A percentile compares a stretch with the other conserved stretches of the same genome.
These are phyloP conservation scores for Triops cancriformis DNA, from an alignment of 1,140 invertebrate species.

Conservation along the genomic window DNA sequence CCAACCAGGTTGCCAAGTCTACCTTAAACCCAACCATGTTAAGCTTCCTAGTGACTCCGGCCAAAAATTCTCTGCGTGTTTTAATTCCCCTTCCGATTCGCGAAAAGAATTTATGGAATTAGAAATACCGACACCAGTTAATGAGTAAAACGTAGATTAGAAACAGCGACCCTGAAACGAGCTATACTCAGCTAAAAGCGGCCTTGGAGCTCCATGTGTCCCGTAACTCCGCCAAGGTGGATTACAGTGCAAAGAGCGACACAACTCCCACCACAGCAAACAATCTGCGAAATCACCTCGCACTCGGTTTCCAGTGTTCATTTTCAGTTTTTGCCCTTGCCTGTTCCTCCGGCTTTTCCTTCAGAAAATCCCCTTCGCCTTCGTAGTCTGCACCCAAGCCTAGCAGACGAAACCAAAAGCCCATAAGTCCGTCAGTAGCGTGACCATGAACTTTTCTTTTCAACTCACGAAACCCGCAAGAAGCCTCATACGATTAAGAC, in stretches of 20 bases:
- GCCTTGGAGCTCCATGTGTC: background rate
- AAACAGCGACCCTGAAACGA: background rate
- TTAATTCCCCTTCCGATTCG: background rate
- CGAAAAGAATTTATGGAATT: background rate
- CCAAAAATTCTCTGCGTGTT: background rate
- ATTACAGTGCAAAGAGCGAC: background rate
- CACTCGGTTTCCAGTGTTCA: background rate
- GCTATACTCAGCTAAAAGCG: background rate
- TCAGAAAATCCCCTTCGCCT: background rate
- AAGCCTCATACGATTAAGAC: background rate
- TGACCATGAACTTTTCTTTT: slow-evolving; percentile 6
- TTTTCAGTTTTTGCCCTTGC: background rate
- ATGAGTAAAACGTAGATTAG: background rate
- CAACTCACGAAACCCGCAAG: background rate
- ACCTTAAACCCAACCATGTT: no score
- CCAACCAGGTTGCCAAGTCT: no score
- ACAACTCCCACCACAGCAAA: background rate
- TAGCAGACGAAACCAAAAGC: background rate
- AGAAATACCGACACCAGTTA: background rate
- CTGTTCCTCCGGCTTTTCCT: background rate
- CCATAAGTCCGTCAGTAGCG: background rate
- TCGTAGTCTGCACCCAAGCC: background rate
- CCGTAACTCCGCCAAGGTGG: background rate
- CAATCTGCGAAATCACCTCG: background rate
- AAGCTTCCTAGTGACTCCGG: background rate